Evolutionary conservation across 2,113 vertebrate genomes (phyloP).

Genomic region (Dicentrarchus labrax): DNA sequence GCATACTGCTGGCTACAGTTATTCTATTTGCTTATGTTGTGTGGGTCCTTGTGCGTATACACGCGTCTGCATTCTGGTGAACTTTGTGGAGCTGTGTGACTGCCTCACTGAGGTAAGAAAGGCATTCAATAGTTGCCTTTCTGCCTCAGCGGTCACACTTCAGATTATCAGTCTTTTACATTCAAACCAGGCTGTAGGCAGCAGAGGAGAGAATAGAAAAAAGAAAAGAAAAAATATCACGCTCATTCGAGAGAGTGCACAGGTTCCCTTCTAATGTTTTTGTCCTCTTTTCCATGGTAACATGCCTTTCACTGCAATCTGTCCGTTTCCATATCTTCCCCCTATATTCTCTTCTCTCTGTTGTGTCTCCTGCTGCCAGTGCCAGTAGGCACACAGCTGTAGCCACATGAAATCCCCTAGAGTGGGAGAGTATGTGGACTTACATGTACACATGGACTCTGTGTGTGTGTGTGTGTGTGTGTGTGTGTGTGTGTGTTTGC

Average conservation of each 20-base stretch:
- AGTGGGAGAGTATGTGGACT: constrained; percentile 63
- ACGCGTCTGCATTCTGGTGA: constrained; percentile 46
- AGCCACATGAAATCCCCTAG: constrained; percentile 73
- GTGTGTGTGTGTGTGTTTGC: constrained; percentile 31
- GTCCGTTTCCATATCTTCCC: constrained; percentile 49
- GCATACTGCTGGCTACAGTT: constrained; percentile 4
- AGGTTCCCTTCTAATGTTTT: constrained; percentile 51
- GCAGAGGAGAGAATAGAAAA: constrained; percentile 45
- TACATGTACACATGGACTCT: constrained; percentile 58
- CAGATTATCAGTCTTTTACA: constrained; percentile 79
- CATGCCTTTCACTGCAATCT: constrained; percentile 57
- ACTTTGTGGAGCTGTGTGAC: constrained; percentile 44
- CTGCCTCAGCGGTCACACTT: constrained; percentile 71
- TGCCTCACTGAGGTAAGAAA: constrained; percentile 50
- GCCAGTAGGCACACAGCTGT: constrained; percentile 79
- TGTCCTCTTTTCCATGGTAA: constrained; percentile 61
- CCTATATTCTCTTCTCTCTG: constrained; percentile 44
- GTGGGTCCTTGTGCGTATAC: constrained; percentile 2
- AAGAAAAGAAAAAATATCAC: constrained; percentile 57
- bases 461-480: constrained; percentile 30
- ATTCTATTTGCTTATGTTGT: constrained; percentile 25
- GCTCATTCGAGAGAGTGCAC: constrained; percentile 43
- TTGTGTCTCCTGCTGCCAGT: constrained; percentile 59
- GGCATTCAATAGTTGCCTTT: constrained; percentile 75
- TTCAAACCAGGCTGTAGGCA: constrained; percentile 66